Percentiles rank a stretch among this genome's conserved stretches.
Evolutionary conservation across 2,797 vertebrate genomes (phyloP).

Genomic region (Anableps anableps): DNA sequence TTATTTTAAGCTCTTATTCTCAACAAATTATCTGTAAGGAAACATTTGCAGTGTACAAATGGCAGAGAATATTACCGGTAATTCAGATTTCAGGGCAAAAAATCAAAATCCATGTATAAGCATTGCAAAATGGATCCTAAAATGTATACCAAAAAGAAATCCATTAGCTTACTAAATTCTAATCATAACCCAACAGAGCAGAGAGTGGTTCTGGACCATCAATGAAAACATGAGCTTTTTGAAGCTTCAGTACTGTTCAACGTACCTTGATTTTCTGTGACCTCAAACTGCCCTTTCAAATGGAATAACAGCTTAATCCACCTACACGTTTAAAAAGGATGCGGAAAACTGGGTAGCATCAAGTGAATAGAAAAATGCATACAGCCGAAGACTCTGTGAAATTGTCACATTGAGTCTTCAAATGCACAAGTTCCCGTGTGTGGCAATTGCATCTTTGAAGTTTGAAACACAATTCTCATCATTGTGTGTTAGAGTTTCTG

Average conservation of each 20-base stretch:
- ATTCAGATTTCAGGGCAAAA: neutral
- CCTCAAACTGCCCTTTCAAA: slow-evolving; percentile 48
- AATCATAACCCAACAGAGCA: slow-evolving; percentile 37
- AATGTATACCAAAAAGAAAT: slow-evolving; percentile 33
- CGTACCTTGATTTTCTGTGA: slow-evolving; percentile 48
- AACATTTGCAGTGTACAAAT: neutral
- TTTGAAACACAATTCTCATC: slow-evolving; percentile 31
- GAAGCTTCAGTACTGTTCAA: slow-evolving; percentile 34
- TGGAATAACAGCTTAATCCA: slow-evolving; percentile 46
- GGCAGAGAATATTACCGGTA: neutral
- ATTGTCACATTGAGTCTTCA: slow-evolving; percentile 50
- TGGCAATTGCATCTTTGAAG: slow-evolving; percentile 23
- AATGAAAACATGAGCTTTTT: slow-evolving; percentile 23
- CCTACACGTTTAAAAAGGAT: slow-evolving; percentile 58
- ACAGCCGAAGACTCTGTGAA: slow-evolving; percentile 44
- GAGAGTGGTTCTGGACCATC: slow-evolving; percentile 18
- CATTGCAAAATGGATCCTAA: neutral
- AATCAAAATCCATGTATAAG: neutral
- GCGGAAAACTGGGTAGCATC: slow-evolving; percentile 36
- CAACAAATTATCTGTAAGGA: neutral
- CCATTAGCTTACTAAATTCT: slow-evolving; percentile 47
- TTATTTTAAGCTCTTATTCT: neutral
- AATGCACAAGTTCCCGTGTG: slow-evolving; percentile 31
- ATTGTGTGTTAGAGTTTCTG: slow-evolving; percentile 16
- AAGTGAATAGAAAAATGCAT: slow-evolving; percentile 40